These are phyloP conservation scores for Tridacna gigas DNA, from an alignment of 2,888 invertebrate species.

Conservation along the genomic window DNA sequence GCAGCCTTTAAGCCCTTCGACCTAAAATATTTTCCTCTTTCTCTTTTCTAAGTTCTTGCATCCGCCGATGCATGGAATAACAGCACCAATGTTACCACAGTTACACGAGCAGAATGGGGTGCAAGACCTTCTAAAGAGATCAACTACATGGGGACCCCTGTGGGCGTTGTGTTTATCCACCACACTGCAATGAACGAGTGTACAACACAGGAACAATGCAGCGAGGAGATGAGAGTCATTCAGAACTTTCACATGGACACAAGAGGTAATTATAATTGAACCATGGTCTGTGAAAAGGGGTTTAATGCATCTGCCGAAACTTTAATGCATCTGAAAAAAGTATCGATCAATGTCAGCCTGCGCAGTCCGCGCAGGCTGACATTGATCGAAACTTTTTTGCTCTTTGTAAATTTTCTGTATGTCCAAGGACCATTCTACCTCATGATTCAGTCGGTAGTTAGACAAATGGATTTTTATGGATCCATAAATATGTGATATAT, in stretches of 20 bases:
- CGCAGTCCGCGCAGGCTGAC: too few relatives aligned
- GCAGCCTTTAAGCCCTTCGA: too few relatives aligned
- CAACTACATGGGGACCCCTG: constrained; percentile 72
- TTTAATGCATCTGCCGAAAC: too few relatives aligned
- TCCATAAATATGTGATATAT: too few relatives aligned
- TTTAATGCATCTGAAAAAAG: too few relatives aligned
- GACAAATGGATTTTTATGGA: too few relatives aligned
- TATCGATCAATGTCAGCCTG: too few relatives aligned
- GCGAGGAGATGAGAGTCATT: constrained; percentile 61
- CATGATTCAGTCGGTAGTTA: too few relatives aligned
- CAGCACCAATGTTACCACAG: constrained; percentile 56
- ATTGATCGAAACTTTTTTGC: too few relatives aligned
- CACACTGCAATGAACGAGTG: constrained; percentile 85
- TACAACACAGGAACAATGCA: constrained; percentile 54
- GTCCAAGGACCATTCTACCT: too few relatives aligned
- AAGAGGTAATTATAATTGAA: constrained; percentile 52
- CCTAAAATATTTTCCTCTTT: too few relatives aligned
- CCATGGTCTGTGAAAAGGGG: neutral
- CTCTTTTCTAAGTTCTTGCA: neutral
- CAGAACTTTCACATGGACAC: constrained; percentile 73
- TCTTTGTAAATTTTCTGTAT: too few relatives aligned
- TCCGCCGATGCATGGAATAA: constrained; percentile 4
- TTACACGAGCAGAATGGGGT: constrained; percentile 74
- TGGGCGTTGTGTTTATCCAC: constrained; percentile 78
- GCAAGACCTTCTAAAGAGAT: constrained; percentile 69